phyloP scores from a whole-genome alignment of 2,113 vertebrate genomes.

The Arothron firmamentum region DNA sequence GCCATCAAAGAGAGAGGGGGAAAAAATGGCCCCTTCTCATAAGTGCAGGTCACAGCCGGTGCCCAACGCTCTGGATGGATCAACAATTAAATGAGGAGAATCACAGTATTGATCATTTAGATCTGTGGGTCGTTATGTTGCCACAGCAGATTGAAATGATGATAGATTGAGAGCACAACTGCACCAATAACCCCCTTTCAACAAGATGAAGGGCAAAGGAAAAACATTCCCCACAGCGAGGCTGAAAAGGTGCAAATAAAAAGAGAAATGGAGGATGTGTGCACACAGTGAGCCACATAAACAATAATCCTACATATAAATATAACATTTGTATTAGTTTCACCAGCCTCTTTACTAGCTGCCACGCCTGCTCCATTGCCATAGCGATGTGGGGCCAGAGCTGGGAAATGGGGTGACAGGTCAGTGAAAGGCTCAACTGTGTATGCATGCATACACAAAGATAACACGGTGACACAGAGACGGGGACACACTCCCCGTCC shows the following conservation, averaged over 20 bases:
- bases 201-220: slow-evolving; percentile 23
- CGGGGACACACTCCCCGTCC: background rate
- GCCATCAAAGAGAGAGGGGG: too few relatives aligned
- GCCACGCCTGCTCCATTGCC: slow-evolving; percentile 15
- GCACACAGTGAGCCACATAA: background rate
- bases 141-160: slow-evolving; percentile 10
- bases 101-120: slow-evolving; percentile 20
- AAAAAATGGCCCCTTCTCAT: background rate
- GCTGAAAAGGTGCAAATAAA: slow-evolving; percentile 39
- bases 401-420: slow-evolving; percentile 19
- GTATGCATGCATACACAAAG: slow-evolving; percentile 35
- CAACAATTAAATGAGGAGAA: slow-evolving; percentile 23
- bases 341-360: slow-evolving; percentile 9
- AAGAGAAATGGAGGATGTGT: background rate
- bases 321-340: background rate
- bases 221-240: slow-evolving; percentile 52
- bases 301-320: background rate
- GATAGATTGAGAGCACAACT: background rate
- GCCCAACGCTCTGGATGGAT: slow-evolving; percentile 7
- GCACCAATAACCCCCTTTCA: slow-evolving; percentile 5
- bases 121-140: slow-evolving; percentile 9
- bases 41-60: slow-evolving; percentile 3
- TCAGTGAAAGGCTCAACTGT: slow-evolving; percentile 27
- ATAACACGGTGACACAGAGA: slow-evolving; percentile 19
- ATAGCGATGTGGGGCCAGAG: slow-evolving; percentile 36